Conservation (phyloP, 1,140 invertebrate genomes). For the Tachypleus tridentatus region DNA sequence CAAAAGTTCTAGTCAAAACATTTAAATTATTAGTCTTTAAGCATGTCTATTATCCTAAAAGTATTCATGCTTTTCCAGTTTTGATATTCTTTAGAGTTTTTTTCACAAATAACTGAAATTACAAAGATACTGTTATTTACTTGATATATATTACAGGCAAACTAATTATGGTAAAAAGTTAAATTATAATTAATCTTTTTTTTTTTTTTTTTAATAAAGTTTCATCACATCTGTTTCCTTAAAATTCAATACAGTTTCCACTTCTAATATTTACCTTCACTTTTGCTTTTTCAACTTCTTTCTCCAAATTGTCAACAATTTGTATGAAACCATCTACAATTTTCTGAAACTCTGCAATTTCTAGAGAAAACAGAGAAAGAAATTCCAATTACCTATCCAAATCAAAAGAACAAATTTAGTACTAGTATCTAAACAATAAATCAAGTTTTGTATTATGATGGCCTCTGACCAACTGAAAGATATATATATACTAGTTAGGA, state of each 20-base stretch:
- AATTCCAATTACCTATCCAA: background rate
- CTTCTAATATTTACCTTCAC: slow-evolving; percentile 41
- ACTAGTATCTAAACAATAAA: background rate
- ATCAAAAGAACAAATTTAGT: background rate
- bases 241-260: no score
- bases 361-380: slow-evolving; percentile 40
- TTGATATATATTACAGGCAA: no score
- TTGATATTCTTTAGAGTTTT: no score
- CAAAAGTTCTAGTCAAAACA: no score
- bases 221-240: no score
- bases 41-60: no score
- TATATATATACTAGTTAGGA: background rate
- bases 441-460: background rate
- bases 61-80: no score
- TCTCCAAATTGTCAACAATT: slow-evolving; percentile 53
- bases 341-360: slow-evolving; percentile 63
- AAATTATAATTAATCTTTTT: background rate
- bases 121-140: no score
- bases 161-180: slow-evolving; percentile 5
- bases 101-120: no score
- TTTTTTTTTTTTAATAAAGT: no score
- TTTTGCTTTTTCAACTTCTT: slow-evolving; percentile 72
- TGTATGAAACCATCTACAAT: slow-evolving; percentile 59
- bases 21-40: no score
- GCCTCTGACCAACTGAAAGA: background rate